Percentiles rank a stretch among this genome's conserved stretches.
phyloP scores from a whole-genome alignment of 2,888 invertebrate genomes.

The Ametastegia equiseti region DNA sequence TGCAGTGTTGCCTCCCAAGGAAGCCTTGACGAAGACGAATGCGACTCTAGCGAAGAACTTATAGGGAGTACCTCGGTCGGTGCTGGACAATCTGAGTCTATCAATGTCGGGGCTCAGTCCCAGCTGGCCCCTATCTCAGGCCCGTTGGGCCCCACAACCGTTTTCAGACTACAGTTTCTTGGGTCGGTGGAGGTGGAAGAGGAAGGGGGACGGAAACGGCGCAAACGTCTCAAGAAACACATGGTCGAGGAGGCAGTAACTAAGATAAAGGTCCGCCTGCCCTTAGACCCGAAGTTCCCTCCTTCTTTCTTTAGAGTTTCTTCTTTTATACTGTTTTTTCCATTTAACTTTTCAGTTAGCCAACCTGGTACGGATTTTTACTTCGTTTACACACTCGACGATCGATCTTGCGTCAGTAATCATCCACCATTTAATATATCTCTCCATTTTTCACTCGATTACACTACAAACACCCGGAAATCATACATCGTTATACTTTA shows the following conservation, averaged over 20 bases:
- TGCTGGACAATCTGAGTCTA: constrained; percentile 64
- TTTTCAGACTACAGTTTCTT: constrained; percentile 89
- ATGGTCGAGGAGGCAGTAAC: constrained; percentile 93
- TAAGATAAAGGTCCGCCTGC: constrained; percentile 86
- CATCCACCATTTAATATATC: neutral
- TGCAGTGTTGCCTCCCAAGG: constrained; percentile 73
- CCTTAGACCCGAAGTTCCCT: constrained; percentile 27
- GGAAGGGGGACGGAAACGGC: constrained; percentile 83
- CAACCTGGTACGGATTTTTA: neutral
- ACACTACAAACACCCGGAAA: neutral
- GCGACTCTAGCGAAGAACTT: constrained; percentile 75
- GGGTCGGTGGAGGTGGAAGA: constrained; percentile 92
- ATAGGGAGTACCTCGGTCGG: constrained; percentile 72
- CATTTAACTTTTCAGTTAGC: constrained; percentile 24
- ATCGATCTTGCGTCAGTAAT: neutral
- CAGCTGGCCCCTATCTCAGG: constrained; percentile 70
- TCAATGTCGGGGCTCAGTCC: constrained; percentile 61
- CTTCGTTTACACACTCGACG: neutral
- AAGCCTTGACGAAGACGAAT: constrained; percentile 74
- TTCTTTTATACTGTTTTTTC: constrained; percentile 22
- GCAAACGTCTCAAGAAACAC: constrained; percentile 90
- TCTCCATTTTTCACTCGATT: neutral
- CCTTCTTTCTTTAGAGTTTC: constrained; percentile 6
- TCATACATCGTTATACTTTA: too few relatives aligned
- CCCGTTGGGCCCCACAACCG: constrained; percentile 77